Percentiles rank a stretch among this genome's conserved stretches.
These are phyloP conservation scores for Brachionus rotundiformis DNA, from an alignment of 1,140 invertebrate genomes.

Conservation along the genomic window DNA sequence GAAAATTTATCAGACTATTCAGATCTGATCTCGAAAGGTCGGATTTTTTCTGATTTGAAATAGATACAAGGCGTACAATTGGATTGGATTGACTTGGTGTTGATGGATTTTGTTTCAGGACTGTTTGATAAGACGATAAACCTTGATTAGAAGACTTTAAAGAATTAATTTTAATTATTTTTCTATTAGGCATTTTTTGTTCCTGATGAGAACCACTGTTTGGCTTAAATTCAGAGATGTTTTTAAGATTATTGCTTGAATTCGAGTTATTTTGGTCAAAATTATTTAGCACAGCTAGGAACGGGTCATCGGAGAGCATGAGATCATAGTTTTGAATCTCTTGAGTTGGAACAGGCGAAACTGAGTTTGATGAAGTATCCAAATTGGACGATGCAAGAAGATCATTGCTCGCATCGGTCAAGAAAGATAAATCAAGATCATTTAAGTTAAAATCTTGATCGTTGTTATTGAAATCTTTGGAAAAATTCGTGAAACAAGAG, in stretches of 20 bases:
- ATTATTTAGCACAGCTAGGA: background rate
- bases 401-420: constrained; percentile 9
- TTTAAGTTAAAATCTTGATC: constrained; percentile 26
- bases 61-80: background rate
- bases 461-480: constrained; percentile 23
- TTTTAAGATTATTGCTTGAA: background rate
- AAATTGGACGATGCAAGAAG: background rate
- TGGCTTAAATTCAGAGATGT: background rate
- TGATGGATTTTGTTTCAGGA: background rate
- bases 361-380: background rate
- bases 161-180: constrained; percentile 16
- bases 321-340: background rate
- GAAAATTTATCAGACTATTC: constrained; percentile 33
- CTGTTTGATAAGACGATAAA: background rate
- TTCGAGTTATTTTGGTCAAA: constrained; percentile 32
- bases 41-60: background rate
- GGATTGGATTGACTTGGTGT: background rate
- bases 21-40: background rate
- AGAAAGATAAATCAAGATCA: constrained; percentile 29
- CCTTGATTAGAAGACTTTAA: background rate
- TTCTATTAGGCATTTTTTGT: background rate
- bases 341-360: background rate
- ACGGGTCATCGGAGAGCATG: constrained; percentile 26
- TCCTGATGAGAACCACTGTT: background rate
- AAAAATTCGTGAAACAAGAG: constrained; percentile 11